These are phyloP conservation scores for Spea bombifrons DNA, from an alignment of 2,113 vertebrate genomes.

Conservation along the genomic window DNA sequence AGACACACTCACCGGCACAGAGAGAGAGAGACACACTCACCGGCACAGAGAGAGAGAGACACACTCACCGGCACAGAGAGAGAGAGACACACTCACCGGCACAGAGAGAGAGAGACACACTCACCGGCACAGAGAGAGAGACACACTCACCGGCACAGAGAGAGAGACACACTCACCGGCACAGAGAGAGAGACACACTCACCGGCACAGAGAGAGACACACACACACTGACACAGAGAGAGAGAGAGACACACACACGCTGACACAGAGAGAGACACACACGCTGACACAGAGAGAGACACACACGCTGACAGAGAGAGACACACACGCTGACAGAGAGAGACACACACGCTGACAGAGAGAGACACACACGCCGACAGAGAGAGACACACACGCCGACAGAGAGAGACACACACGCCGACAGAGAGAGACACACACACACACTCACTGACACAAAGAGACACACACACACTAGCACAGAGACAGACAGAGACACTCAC, in stretches of 20 bases:
- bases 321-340: background rate
- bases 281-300: too few relatives aligned
- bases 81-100: background rate
- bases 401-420: too few relatives aligned
- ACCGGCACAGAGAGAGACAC: background rate
- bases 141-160: background rate
- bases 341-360: too few relatives aligned
- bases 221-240: background rate
- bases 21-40: too few relatives aligned
- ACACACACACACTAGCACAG: too few relatives aligned
- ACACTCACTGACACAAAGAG: too few relatives aligned
- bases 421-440: too few relatives aligned
- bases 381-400: too few relatives aligned
- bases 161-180: background rate
- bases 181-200: background rate
- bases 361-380: too few relatives aligned
- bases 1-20: too few relatives aligned
- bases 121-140: background rate
- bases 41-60: slow-evolving; percentile 3
- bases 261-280: background rate
- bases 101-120: background rate
- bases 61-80: background rate
- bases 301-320: too few relatives aligned
- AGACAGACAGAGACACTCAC: too few relatives aligned
- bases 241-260: background rate